Percentiles rank a stretch among this genome's conserved stretches.
phyloP scores from a whole-genome alignment of 2,797 vertebrate species.

The Vireo griseus region DNA sequence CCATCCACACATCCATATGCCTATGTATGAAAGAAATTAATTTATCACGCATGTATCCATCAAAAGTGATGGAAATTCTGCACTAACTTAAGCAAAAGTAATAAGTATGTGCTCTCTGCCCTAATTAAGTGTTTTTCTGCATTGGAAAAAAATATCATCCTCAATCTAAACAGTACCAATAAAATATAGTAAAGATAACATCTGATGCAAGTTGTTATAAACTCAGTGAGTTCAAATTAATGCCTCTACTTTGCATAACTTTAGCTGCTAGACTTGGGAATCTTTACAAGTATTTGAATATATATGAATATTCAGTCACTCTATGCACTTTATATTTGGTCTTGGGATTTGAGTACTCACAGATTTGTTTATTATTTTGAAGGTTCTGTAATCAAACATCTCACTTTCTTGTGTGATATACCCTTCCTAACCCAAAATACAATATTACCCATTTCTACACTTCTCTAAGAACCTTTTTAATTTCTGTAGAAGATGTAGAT shows the following conservation, averaged over 20 bases:
- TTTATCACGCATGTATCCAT: neutral
- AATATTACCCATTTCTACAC: neutral
- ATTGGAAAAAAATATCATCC: neutral
- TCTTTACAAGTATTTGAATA: neutral
- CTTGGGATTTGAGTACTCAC: neutral
- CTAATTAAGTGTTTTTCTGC: neutral
- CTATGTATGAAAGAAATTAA: neutral
- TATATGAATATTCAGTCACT: neutral
- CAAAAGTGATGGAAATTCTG: neutral
- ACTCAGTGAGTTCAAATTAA: neutral
- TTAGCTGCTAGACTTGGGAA: neutral
- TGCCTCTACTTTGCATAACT: neutral
- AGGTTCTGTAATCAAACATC: neutral
- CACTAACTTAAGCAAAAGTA: neutral
- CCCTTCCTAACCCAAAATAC: neutral
- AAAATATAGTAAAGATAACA: neutral
- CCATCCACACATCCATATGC: neutral
- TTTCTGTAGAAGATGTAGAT: neutral
- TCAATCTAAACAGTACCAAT: neutral
- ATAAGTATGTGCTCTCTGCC: neutral
- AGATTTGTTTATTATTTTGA: neutral
- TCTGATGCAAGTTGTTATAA: neutral
- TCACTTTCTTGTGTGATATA: neutral
- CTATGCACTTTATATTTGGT: neutral
- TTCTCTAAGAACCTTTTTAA: neutral